Evolutionary conservation across 1,140 invertebrate species (phyloP).

Genomic region (Drosophila busckii): DNA sequence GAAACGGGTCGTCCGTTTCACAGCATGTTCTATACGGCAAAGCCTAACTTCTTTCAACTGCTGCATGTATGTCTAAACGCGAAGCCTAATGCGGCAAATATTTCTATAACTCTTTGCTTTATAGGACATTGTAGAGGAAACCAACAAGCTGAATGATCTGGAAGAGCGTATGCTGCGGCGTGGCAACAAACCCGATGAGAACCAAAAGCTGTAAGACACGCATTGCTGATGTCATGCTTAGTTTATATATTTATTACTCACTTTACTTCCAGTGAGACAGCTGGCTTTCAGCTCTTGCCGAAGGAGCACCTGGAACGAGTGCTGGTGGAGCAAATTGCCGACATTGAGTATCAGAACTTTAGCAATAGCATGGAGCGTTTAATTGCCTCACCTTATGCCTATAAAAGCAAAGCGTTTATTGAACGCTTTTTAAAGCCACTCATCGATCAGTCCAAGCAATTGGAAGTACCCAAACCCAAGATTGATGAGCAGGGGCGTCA

Average conservation of each 20-base stretch:
- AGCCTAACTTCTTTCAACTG: conserved; percentile 90
- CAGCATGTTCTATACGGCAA: conserved; percentile 93
- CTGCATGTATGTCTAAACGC: conserved; percentile 85
- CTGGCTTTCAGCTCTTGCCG: conserved; percentile 84
- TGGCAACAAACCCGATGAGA: conserved; percentile 81
- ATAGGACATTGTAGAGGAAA: conserved; percentile 83
- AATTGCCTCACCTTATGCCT: conserved; percentile 85
- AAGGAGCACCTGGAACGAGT: conserved; percentile 84
- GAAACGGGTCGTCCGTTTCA: conserved; percentile 91
- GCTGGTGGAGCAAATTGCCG: conserved; percentile 86
- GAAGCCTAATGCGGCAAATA: not conserved
- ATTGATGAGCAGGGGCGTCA: conserved; percentile 84
- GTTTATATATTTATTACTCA: not conserved
- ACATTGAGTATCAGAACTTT: conserved; percentile 88
- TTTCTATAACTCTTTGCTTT: not conserved
- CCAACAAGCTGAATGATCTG: conserved; percentile 84
- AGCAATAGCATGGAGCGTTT: conserved; percentile 86
- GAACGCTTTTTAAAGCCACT: conserved; percentile 83
- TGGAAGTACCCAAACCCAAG: conserved; percentile 83
- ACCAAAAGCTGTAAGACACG: conserved; percentile 81
- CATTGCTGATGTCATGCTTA: not conserved
- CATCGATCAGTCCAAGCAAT: conserved; percentile 80
- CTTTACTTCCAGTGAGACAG: conserved; percentile 79
- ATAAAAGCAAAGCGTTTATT: conserved; percentile 85
- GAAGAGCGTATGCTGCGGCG: conserved; percentile 85